Evolutionary conservation across 1,140 invertebrate genomes (phyloP), one percentile per base, ranked within the genome.

Genomic region (Spodoptera litura): DNA sequence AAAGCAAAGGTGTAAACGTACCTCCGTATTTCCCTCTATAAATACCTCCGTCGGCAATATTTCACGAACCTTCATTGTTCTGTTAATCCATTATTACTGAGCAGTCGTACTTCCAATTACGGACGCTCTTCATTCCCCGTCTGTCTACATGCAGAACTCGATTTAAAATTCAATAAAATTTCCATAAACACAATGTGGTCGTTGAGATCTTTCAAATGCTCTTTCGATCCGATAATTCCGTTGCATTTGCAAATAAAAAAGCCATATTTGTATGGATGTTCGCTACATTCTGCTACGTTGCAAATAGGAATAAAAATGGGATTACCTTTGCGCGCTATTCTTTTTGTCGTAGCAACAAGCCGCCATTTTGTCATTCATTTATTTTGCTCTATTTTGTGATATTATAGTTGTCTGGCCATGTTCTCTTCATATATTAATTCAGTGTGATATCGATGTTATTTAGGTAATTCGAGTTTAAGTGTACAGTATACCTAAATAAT

Each of bases 221-320:
- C 49, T 68, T 13, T 68, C 64, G 64, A 68, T 68, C 44, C 64
- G 64, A 68, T 68, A 68, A 62, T 51, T 68, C 64, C 20, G 49
- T 68, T 68, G 49, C 49, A 52, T 52, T 68, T 68, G 25, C 49
- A 52, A 68, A 68, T 68, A 52, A 68, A 68, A 68, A 68, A 68
- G 64, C 20, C 44, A 53, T 49, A 53, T 52, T n/a, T n/a, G n/a
- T n/a, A n/a, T 12, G 10, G 11, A 27, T 27, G 52, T 56, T 55
- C 52, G 31, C n/a, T 71, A 53, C 52, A 35, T 56, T 71, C 11
- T 56, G 68, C 27, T 53, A 35, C 68, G 11, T 56, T 9, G 27
- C 51, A 52, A 68, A 68, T 55, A 71, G 13, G 27, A 56, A 56
- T 56, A 56, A 71, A 71, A 56, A 4, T 56, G 27, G 12, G 38